phyloP scores from a whole-genome alignment of 2,113 vertebrate species.

The Brevimyrus niger region DNA sequence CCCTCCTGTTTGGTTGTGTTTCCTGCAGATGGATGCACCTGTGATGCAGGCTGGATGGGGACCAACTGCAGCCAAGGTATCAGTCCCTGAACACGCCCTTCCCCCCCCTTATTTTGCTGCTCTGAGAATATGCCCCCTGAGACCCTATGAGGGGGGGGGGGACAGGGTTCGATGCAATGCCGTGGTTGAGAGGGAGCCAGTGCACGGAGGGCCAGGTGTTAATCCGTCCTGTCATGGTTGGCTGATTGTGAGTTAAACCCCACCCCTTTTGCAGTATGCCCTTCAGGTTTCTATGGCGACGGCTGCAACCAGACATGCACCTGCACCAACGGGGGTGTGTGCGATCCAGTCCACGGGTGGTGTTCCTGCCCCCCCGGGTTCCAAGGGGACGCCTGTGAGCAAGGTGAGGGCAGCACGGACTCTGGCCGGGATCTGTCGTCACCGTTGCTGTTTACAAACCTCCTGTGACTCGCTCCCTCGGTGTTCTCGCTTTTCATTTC shows the following conservation, averaged over 20 bases:
- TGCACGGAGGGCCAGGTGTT: background rate
- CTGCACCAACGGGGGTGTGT: constrained; percentile 62
- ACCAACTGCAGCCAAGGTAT: constrained; percentile 77
- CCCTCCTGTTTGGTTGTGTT: constrained; percentile 30
- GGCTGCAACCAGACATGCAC: constrained; percentile 62
- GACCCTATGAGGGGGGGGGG: background rate
- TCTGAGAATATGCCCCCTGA: background rate
- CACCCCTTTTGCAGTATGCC: constrained; percentile 53
- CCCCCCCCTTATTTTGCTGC: background rate
- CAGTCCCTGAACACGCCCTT: background rate
- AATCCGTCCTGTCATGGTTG: background rate
- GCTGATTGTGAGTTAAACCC: background rate
- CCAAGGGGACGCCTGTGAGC: constrained; percentile 58
- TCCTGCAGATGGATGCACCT: constrained; percentile 73
- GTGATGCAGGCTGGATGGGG: constrained; percentile 81
- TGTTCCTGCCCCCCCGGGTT: constrained; percentile 69
- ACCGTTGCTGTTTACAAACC: background rate
- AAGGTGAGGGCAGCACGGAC: constrained; percentile 45
- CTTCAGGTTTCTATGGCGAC: constrained; percentile 54
- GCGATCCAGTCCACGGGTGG: constrained; percentile 55
- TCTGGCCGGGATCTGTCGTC: background rate
- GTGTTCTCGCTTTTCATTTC: background rate
- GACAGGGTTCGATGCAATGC: background rate
- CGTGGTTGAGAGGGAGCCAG: background rate
- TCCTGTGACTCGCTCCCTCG: background rate